phyloP scores from a whole-genome alignment of 1,140 invertebrate species.

The Halictus rubicundus region DNA sequence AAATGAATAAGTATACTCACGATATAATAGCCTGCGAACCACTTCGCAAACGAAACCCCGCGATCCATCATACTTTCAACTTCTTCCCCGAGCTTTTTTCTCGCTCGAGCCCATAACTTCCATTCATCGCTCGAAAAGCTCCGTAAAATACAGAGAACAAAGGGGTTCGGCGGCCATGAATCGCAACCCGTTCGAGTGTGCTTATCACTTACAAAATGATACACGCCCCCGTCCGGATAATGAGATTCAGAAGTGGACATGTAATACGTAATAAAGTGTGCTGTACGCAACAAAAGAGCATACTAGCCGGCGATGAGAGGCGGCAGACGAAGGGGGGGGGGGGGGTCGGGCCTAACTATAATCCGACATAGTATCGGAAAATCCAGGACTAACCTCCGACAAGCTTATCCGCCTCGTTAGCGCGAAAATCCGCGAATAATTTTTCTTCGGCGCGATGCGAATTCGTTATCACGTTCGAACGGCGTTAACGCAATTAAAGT shows the following conservation, averaged over 20 bases:
- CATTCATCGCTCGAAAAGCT: not conserved
- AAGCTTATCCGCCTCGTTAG: constrained; percentile 64
- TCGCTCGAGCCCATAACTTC: not conserved
- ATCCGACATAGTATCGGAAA: constrained; percentile 62
- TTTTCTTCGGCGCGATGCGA: constrained; percentile 58
- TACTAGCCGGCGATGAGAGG: not conserved
- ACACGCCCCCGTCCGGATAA: not conserved
- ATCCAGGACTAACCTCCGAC: constrained; percentile 58
- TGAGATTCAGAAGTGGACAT: not conserved
- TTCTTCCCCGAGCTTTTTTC: not conserved
- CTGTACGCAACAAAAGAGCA: constrained; percentile 8
- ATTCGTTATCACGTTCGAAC: constrained; percentile 53
- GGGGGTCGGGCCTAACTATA: constrained; percentile 34
- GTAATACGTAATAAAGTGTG: not conserved
- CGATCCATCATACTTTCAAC: not conserved
- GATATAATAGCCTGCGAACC: too few species aligned
- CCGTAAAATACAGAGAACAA: not conserved
- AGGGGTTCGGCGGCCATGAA: not conserved
- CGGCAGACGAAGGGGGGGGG: not conserved
- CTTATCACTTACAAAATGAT: not conserved
- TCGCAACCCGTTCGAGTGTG: not conserved
- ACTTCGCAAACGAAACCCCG: too few species aligned
- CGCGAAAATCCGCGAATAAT: constrained; percentile 54
- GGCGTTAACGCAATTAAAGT: constrained; percentile 55
- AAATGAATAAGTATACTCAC: too few species aligned